Percentiles rank a stretch among this genome's conserved stretches.
phyloP scores from a whole-genome alignment of 2,113 vertebrate genomes.

The Brevimyrus niger region DNA sequence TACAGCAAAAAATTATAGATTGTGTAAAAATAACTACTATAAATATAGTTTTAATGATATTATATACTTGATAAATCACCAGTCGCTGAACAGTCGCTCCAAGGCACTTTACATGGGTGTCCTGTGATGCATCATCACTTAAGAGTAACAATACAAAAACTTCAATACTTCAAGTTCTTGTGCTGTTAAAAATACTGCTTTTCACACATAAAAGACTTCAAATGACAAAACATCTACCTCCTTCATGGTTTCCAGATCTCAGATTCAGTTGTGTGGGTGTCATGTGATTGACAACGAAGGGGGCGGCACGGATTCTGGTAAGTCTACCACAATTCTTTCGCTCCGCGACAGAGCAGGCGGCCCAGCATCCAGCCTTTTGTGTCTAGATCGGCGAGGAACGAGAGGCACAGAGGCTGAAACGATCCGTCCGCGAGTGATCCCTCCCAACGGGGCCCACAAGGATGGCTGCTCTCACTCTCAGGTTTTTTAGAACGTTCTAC shows the following conservation, averaged over 20 bases:
- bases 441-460: background rate
- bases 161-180: background rate
- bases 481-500: background rate
- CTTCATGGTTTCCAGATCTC: background rate
- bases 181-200: background rate
- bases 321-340: background rate
- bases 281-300: slow-evolving; percentile 1
- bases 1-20: background rate
- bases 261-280: background rate
- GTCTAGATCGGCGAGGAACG: background rate
- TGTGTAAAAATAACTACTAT: background rate
- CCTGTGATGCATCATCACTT: too few relatives aligned
- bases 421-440: background rate
- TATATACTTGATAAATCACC: background rate
- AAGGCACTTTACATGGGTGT: too few relatives aligned
- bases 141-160: background rate
- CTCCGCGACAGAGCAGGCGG: background rate
- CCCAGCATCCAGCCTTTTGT: background rate
- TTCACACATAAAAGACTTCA: background rate
- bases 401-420: background rate
- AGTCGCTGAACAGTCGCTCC: too few relatives aligned
- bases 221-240: background rate
- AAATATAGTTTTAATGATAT: background rate
- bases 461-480: background rate
- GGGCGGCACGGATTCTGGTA: background rate